Evolutionary conservation across 1,140 invertebrate species (phyloP).

Genomic region (Drosophila chauvacae): DNA sequence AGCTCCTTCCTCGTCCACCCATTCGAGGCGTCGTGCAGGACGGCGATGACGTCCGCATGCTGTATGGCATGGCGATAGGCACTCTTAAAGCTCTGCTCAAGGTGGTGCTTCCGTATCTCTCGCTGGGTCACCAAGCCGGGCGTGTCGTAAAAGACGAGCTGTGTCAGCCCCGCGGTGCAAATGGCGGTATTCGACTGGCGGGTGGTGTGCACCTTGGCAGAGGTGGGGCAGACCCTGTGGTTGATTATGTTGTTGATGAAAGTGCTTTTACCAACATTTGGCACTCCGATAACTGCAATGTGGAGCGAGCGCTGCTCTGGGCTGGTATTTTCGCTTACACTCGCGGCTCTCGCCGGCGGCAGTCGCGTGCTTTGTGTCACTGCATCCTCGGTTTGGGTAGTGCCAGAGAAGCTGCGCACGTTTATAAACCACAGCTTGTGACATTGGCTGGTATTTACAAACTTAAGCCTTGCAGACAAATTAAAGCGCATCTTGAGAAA

Average conservation of each 20-base stretch:
- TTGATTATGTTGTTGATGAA: slow-evolving; percentile 94
- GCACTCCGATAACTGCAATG: slow-evolving; percentile 94
- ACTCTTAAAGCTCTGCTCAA: slow-evolving; percentile 88
- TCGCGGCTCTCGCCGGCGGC: background rate
- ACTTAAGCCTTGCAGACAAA: slow-evolving; percentile 49
- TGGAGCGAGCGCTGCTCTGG: slow-evolving; percentile 87
- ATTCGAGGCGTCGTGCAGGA: slow-evolving; percentile 94
- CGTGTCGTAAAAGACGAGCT: slow-evolving; percentile 95
- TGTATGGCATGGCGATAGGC: slow-evolving; percentile 88
- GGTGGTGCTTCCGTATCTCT: slow-evolving; percentile 89
- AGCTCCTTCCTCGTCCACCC: slow-evolving; percentile 88
- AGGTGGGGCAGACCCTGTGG: slow-evolving; percentile 93
- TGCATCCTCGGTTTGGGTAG: slow-evolving; percentile 18
- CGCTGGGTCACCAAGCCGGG: slow-evolving; percentile 90
- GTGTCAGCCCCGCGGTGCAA: slow-evolving; percentile 89
- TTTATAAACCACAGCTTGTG: slow-evolving; percentile 9
- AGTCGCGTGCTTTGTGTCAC: background rate
- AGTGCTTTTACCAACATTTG: slow-evolving; percentile 98
- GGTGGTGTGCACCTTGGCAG: slow-evolving; percentile 96
- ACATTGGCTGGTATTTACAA: slow-evolving; percentile 42
- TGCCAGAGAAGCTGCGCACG: slow-evolving; percentile 41
- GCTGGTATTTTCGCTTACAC: background rate
- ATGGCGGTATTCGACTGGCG: slow-evolving; percentile 89
- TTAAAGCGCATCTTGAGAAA: slow-evolving; percentile 44
- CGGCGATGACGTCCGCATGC: slow-evolving; percentile 92